Evolutionary conservation across 2,113 vertebrate genomes (phyloP), one percentile per base, ranked within the genome.

Genomic region (Varanus komodoensis): DNA sequence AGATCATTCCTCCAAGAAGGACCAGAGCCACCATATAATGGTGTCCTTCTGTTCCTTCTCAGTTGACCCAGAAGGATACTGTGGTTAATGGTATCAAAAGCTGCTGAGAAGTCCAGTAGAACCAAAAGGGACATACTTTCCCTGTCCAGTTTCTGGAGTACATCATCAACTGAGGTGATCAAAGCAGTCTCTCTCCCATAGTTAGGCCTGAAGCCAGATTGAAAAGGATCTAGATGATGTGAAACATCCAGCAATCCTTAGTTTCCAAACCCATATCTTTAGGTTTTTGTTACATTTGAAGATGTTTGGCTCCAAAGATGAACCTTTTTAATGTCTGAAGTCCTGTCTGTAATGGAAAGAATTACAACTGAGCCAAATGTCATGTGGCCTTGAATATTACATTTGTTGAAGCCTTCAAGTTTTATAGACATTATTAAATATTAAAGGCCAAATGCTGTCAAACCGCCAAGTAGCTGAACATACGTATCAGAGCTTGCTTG

Each of bases 321-420:
- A 87, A 25, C 80, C 92, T 89, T 81, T 92, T 90, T 84, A 50
- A 84, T 67, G 9, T 90, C 75, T 48, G 5, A 50, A 0, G 54
- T 75, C 57, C 94, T 87, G 85, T 93, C 83, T 27, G 64, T 92
- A 87, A 85, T 89, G 92, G 95, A 96, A 96, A 93, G 87, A 93
- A 94, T 93, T 88, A 94, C 44, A 89, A 1, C 17, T 34, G 87
- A 89, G 75, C 29, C 75, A 68, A 92, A 92, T 67, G 74, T 86
- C 89, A 91, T 83, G 64, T 90, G 64, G 48, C 69, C 92, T 85
- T 90, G 87, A 91, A 91, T 91, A 94, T 92, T 92, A 84, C 11
- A 9, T 87, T 61, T 86, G 17, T 68, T 92, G 71, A 57, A 0
- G 61, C 87, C 93, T 89, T 90, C 90, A 93, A 74, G 54, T 85